These are phyloP conservation scores for Philonicus albiceps DNA, from an alignment of 2,888 invertebrate genomes.

Conservation along the genomic window DNA sequence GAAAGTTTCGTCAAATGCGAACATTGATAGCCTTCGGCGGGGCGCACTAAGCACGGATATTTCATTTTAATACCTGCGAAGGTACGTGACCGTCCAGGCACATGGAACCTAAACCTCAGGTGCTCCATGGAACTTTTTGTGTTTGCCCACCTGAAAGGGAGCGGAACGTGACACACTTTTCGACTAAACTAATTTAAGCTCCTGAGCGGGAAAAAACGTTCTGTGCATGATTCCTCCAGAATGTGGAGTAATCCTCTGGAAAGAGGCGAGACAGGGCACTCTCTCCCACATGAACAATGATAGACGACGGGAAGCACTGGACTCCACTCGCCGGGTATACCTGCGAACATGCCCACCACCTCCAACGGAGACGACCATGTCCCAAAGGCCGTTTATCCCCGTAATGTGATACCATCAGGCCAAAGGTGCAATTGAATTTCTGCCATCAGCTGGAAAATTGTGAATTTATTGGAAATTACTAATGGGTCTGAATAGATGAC, in stretches of 20 bases:
- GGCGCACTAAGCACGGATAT: neutral
- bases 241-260: neutral
- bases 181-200: neutral
- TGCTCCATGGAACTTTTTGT: neutral
- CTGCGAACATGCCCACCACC: neutral
- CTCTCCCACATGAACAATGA: neutral
- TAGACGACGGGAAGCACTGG: neutral
- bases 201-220: neutral
- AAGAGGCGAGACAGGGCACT: neutral
- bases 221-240: neutral
- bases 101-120: neutral
- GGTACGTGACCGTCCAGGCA: neutral
- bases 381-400: neutral
- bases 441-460: conserved; percentile 1
- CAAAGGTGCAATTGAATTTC: conserved; percentile 24
- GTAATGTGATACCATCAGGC: neutral
- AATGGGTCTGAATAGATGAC: neutral
- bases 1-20: neutral
- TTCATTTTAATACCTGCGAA: neutral
- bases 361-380: neutral
- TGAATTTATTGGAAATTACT: neutral
- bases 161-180: neutral
- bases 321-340: neutral
- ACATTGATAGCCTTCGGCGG: neutral
- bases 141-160: neutral